A percentile compares a stretch with the other conserved stretches of the same genome.
phyloP scores from a whole-genome alignment of 1,140 invertebrate species.

The Drosophila sulfurigaster region DNA sequence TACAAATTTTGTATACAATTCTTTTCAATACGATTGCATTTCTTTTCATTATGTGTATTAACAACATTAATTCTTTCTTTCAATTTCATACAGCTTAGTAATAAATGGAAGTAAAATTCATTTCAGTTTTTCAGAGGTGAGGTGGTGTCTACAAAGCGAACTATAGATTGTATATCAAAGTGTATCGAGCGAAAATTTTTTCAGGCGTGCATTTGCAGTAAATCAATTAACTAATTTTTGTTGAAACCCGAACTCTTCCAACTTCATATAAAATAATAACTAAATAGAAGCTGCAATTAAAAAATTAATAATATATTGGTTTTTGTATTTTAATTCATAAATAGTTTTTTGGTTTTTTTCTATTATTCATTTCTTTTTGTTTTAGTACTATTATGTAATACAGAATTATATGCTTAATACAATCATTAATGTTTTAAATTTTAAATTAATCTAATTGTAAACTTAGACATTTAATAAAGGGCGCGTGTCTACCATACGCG shows the following conservation, averaged over 20 bases:
- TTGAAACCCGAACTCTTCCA: conserved; percentile 33
- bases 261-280: conserved; percentile 30
- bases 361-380: conserved; percentile 52
- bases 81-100: conserved; percentile 59
- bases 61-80: conserved; percentile 45
- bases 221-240: conserved; percentile 27
- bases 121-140: conserved; percentile 54
- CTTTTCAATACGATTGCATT: conserved; percentile 23
- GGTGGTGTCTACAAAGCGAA: conserved; percentile 32
- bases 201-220: not conserved
- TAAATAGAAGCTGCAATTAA: conserved; percentile 41
- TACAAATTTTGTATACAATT: conserved; percentile 82
- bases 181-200: not conserved
- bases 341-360: conserved; percentile 63
- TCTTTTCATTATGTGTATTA: conserved; percentile 33
- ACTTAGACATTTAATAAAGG: conserved; percentile 77
- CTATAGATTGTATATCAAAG: conserved; percentile 1
- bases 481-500: conserved; percentile 59
- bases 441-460: conserved; percentile 75
- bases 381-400: conserved; percentile 77
- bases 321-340: conserved; percentile 67
- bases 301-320: conserved; percentile 32
- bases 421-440: conserved; percentile 60
- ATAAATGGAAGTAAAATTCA: conserved; percentile 78
- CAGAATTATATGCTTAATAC: conserved; percentile 70